These are phyloP conservation scores for Rhabdornis inornatus DNA, from an alignment of 2,113 vertebrate genomes.

Conservation along the genomic window DNA sequence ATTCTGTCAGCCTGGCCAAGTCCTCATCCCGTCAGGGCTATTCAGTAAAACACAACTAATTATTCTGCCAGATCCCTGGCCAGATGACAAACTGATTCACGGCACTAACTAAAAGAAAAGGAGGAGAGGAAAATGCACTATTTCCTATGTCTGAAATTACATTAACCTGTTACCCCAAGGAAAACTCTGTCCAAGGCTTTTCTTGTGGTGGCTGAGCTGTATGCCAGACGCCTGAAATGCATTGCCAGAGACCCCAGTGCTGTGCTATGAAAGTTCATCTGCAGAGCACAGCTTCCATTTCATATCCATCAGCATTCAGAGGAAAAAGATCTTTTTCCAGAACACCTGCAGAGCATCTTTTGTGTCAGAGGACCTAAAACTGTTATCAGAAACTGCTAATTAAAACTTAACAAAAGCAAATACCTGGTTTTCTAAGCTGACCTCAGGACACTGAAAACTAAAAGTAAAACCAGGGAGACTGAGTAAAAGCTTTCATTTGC, in stretches of 20 bases:
- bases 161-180: constrained; percentile 53
- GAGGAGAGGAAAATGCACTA: constrained; percentile 44
- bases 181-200: constrained; percentile 29
- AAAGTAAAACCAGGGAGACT: not conserved
- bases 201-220: not conserved
- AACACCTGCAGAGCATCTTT: constrained; percentile 1
- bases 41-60: constrained; percentile 38
- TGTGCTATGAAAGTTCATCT: not conserved
- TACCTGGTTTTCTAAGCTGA: not conserved
- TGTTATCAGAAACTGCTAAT: constrained; percentile 32
- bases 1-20: not conserved
- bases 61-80: not conserved
- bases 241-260: not conserved
- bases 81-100: constrained; percentile 64
- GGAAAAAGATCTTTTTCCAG: constrained; percentile 16
- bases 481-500: too few species aligned
- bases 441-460: not conserved
- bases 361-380: not conserved
- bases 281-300: constrained; percentile 3
- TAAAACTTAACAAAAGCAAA: constrained; percentile 14
- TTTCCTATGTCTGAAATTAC: constrained; percentile 47
- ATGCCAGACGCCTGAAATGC: not conserved
- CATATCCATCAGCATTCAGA: not conserved
- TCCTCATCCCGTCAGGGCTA: not conserved
- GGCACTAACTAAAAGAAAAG: not conserved